Base-by-base conservation (phyloP, 2,888 invertebrate species). In the Mycalesis mineus region DNA sequence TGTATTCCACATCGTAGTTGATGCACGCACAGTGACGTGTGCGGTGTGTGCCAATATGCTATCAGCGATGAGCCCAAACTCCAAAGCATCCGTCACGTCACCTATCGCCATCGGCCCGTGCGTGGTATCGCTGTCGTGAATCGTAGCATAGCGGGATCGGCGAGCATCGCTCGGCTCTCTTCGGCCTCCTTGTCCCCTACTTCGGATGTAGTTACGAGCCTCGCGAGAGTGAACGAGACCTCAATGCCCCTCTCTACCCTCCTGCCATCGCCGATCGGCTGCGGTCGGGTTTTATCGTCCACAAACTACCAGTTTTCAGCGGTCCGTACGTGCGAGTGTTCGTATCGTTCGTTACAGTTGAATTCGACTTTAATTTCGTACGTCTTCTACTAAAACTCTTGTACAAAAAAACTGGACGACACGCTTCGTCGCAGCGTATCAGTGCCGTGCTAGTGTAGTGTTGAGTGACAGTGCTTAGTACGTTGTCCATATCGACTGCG, bases 311-410 rank as follows among this genome's bases (percentile, higher is more conserved):
- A 86, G 88, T 88, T 84, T 79, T 74, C 77, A 75, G 75, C 78
- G 77, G 77, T 74, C 72, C 70, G 70, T 69, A 67, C 62, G 62
- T 53, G 73, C 60, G 71, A 64, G 72, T 65, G 75, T 72, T 66
- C 61, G 78, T 61, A 65, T 72, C 56, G 71, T 66, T 66, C 70
- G 60, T 69, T 58, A 66, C 65, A 68, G 67, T 72, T 75, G 72
- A 69, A 74, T 71, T 80, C 82, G 84, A 85, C 78, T 85, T 80
- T 78, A 70, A 78, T 84, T 82, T 84, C 86, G 87, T 80, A 77
- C 75, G 78, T 76, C 68, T 71, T 61, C 72, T 70, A 69, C 67
- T 75, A 77, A 74, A 78, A 78, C 73, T 75, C 62, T 74, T 69
- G 65, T 69, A 66, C 63, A 45, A 69, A 73, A 74, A 70, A 76